phyloP scores from a whole-genome alignment of 2,797 vertebrate genomes.

The Smutsia gigantea region DNA sequence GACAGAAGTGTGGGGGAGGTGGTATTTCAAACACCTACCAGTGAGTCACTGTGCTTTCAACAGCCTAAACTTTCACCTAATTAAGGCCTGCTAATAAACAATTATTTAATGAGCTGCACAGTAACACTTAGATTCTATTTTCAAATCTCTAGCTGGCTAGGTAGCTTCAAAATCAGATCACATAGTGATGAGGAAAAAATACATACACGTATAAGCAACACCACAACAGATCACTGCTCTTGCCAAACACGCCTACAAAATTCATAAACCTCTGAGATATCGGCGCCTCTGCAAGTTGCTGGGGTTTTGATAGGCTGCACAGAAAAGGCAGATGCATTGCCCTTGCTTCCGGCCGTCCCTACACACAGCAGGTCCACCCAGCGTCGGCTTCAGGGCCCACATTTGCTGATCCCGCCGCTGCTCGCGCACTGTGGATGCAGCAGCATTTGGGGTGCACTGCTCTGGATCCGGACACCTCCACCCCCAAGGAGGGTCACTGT shows the following conservation, averaged over 20 bases:
- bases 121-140: not conserved
- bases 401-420: not conserved
- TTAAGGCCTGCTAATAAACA: not conserved
- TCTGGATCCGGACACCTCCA: accelerated
- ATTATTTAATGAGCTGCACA: not conserved
- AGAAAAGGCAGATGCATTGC: not conserved
- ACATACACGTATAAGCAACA: accelerated
- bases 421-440: accelerated
- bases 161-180: not conserved
- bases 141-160: not conserved
- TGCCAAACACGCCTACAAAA: not conserved
- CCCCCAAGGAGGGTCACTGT: not conserved
- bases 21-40: not conserved
- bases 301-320: not conserved
- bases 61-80: not conserved
- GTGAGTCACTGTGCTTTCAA: not conserved
- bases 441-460: no score
- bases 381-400: not conserved
- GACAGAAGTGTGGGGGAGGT: not conserved
- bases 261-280: not conserved
- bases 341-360: not conserved
- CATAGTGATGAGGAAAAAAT: not conserved
- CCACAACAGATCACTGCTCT: not conserved
- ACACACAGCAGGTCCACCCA: accelerated
- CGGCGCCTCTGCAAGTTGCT: not conserved